A percentile compares a stretch with the other conserved stretches of the same genome.
Conservation (phyloP, 2,888 invertebrate species). For the Barypeithes pellucidus region DNA sequence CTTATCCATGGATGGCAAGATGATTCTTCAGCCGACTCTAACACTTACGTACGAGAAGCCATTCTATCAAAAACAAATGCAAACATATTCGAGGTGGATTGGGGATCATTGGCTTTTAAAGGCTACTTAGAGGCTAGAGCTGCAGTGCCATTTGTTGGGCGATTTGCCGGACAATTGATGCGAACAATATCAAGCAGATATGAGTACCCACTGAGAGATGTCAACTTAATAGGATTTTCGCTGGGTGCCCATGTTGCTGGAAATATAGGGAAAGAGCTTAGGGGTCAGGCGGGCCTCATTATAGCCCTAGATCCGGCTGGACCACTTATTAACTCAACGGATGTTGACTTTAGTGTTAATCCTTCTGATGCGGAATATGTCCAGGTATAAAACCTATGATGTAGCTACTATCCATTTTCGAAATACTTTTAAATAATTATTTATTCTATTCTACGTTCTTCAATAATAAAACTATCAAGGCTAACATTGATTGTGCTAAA, state of each 20-base stretch:
- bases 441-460: no score
- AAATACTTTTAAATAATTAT: no score
- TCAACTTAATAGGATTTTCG: slow-evolving; percentile 51
- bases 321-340: slow-evolving; percentile 35
- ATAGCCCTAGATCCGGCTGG: slow-evolving; percentile 52
- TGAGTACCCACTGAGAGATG: slow-evolving; percentile 29
- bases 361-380: slow-evolving; percentile 48
- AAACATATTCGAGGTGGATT: slow-evolving; percentile 49
- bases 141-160: slow-evolving; percentile 40
- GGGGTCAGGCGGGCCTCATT: slow-evolving; percentile 38
- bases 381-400: no score
- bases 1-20: slow-evolving; percentile 50
- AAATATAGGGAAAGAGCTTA: slow-evolving; percentile 42
- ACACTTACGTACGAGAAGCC: slow-evolving; percentile 43
- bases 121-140: slow-evolving; percentile 29
- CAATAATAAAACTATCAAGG: no score
- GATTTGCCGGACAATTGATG: slow-evolving; percentile 33
- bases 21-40: slow-evolving; percentile 42
- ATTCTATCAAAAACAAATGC: slow-evolving; percentile 44
- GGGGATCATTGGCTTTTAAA: slow-evolving; percentile 40
- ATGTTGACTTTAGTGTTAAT: slow-evolving; percentile 32
- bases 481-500: no score
- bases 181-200: slow-evolving; percentile 25
- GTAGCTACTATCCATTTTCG: no score
- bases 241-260: slow-evolving; percentile 51